Conservation (phyloP, 1,140 invertebrate genomes). For the Neodiprion pinetum region DNA sequence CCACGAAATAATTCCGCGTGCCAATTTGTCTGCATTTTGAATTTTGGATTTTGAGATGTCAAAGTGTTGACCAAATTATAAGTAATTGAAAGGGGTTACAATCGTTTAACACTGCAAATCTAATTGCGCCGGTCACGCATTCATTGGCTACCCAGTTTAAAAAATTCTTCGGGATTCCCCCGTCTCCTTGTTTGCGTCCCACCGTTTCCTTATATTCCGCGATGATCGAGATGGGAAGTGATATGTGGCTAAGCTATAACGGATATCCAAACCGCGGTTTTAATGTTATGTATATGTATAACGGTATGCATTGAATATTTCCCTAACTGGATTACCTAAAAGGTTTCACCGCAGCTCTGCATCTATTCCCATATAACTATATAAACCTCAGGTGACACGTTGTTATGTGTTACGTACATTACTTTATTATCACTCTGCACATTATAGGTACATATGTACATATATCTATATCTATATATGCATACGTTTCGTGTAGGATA, state of each 20-base stretch:
- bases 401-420: no score
- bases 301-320: constrained; percentile 47
- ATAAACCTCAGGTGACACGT: no score
- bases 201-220: not conserved
- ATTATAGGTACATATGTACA: no score
- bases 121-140: no score
- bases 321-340: constrained; percentile 53
- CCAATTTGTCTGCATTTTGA: no score
- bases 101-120: no score
- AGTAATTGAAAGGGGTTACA: no score
- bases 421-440: no score
- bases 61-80: no score
- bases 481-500: not conserved
- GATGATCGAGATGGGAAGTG: not conserved
- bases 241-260: not conserved
- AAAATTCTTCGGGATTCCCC: not conserved
- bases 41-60: no score
- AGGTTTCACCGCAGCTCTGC: constrained; percentile 49
- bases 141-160: no score
- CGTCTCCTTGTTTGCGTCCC: not conserved
- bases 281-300: constrained; percentile 7
- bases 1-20: no score
- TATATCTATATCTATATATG: not conserved
- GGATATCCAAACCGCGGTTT: not conserved
- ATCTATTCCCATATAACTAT: constrained; percentile 39